phyloP scores from a whole-genome alignment of 2,888 invertebrate genomes.

The Blastobasis adustella region DNA sequence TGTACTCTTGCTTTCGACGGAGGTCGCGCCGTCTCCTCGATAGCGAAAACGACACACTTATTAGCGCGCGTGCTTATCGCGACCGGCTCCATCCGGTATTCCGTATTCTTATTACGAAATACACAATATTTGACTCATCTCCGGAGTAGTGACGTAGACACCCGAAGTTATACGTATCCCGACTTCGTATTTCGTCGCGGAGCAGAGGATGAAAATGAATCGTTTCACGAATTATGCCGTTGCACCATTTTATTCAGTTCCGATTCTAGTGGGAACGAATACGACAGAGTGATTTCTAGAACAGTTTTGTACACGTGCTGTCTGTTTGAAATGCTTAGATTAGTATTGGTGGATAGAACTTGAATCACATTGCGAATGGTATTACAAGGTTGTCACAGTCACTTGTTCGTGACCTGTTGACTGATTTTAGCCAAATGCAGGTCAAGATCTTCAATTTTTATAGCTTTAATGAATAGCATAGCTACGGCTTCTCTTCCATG shows the following conservation, averaged over 20 bases:
- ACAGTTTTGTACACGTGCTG: too few relatives aligned
- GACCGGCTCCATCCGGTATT: slow-evolving; percentile 51
- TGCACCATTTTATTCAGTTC: too few relatives aligned
- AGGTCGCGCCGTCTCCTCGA: slow-evolving; percentile 63
- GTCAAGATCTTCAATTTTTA: slow-evolving; percentile 68
- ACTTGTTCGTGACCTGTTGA: slow-evolving; percentile 71
- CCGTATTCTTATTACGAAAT: slow-evolving; percentile 63
- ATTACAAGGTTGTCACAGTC: slow-evolving; percentile 61
- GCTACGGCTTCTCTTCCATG: too few relatives aligned
- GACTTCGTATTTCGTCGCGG: too few relatives aligned
- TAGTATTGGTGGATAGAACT: not conserved
- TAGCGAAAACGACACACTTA: slow-evolving; percentile 70
- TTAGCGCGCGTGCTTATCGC: too few relatives aligned
- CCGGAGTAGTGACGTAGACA: too few relatives aligned
- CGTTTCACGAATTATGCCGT: too few relatives aligned
- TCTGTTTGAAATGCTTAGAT: too few relatives aligned
- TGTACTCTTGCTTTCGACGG: slow-evolving; percentile 62
- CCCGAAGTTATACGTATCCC: too few relatives aligned
- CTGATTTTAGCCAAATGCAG: slow-evolving; percentile 65
- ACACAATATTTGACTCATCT: slow-evolving; percentile 56
- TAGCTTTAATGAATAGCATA: slow-evolving; percentile 45
- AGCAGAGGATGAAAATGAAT: too few relatives aligned
- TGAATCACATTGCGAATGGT: not conserved
- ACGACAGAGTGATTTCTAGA: too few relatives aligned
- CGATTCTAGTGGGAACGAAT: too few relatives aligned